Conservation (phyloP, 2,888 invertebrate genomes). For the Endomychus coccineus region DNA sequence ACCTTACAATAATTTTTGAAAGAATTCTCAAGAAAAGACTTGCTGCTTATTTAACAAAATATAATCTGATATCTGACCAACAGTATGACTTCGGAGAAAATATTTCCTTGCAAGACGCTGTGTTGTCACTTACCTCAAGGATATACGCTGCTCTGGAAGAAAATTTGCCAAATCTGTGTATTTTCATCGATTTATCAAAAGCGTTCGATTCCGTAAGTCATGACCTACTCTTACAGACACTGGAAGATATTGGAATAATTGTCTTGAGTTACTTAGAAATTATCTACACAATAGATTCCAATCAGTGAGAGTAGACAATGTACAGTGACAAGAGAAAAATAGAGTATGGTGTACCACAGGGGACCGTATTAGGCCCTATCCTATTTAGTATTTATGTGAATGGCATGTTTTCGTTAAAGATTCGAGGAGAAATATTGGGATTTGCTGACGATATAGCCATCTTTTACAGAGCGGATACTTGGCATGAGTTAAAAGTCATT, state of each 20-base stretch:
- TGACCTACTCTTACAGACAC: not conserved
- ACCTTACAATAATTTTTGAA: not conserved
- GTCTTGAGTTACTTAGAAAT: not conserved
- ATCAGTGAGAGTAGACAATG: not conserved
- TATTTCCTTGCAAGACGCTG: slow-evolving; percentile 2
- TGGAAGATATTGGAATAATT: not conserved
- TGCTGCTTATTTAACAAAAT: not conserved
- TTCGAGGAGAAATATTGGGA: too few relatives aligned
- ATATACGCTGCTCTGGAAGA: not conserved
- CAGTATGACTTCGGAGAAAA: slow-evolving; percentile 1
- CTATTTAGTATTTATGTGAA: too few relatives aligned
- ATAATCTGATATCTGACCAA: too few relatives aligned
- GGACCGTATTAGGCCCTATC: too few relatives aligned
- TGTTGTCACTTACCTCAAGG: slow-evolving; percentile 2
- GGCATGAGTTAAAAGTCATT: too few relatives aligned
- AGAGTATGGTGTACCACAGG: too few relatives aligned
- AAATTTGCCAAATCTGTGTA: not conserved
- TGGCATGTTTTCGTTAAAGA: too few relatives aligned
- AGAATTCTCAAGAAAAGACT: not conserved
- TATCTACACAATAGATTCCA: not conserved
- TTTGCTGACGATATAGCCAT: too few relatives aligned
- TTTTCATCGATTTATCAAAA: slow-evolving; percentile 1
- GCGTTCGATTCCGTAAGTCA: slow-evolving; percentile 4
- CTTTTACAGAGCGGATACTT: too few relatives aligned
- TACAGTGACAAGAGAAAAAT: not conserved